Evolutionary conservation across 2,113 vertebrate species (phyloP).

Genomic region (Haemorhous mexicanus): DNA sequence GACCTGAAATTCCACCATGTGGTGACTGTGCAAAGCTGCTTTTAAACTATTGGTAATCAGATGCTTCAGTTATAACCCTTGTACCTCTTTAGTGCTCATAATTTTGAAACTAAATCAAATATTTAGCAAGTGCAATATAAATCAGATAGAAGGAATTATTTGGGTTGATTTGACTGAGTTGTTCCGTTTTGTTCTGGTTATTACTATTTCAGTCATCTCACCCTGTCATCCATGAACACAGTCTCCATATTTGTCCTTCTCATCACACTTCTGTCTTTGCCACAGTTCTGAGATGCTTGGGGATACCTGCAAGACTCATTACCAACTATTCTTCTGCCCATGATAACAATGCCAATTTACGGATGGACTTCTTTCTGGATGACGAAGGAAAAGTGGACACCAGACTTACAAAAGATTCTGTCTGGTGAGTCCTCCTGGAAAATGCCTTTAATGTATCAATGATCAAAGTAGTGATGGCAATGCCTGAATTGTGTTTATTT

Average conservation of each 20-base stretch:
- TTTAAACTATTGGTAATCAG: background rate
- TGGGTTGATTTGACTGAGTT: background rate
- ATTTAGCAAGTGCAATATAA: background rate
- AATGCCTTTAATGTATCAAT: background rate
- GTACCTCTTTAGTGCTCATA: background rate
- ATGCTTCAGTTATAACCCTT: background rate
- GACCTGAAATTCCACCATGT: background rate
- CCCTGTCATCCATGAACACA: background rate
- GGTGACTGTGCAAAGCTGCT: background rate
- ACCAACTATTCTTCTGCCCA: slow-evolving; percentile 95
- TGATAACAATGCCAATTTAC: slow-evolving; percentile 92
- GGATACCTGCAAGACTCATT: slow-evolving; percentile 87
- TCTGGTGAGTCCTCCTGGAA: slow-evolving; percentile 81
- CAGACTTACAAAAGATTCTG: slow-evolving; percentile 84
- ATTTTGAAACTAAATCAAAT: background rate
- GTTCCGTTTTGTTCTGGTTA: background rate
- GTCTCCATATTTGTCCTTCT: background rate
- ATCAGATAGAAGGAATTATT: background rate
- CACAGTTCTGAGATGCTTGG: slow-evolving; percentile 90
- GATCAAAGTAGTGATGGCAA: background rate
- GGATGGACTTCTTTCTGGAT: slow-evolving; percentile 86
- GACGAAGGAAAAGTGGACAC: slow-evolving; percentile 82
- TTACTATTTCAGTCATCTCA: background rate
- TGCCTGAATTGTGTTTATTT: background rate
- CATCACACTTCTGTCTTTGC: background rate